These are phyloP conservation scores for Metaphire vulgaris DNA, from an alignment of 1,140 invertebrate genomes.

Conservation along the genomic window DNA sequence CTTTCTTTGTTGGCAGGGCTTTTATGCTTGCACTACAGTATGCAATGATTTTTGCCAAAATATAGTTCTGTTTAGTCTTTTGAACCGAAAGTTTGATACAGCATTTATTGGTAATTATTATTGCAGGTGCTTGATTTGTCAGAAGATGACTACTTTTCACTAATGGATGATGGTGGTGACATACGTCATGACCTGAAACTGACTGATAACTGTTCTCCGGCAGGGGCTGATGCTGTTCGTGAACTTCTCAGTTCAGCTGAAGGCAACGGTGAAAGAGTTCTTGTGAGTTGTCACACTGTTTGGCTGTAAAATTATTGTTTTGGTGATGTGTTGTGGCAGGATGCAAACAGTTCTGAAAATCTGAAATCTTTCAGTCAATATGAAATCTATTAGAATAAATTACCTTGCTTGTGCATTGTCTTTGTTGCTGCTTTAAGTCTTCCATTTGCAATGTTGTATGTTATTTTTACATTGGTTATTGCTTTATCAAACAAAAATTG, in stretches of 20 bases:
- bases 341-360: too few relatives aligned
- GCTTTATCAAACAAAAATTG: too few relatives aligned
- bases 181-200: constrained; percentile 91
- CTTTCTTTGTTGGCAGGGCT: too few relatives aligned
- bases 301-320: not conserved
- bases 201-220: constrained; percentile 59
- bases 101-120: too few relatives aligned
- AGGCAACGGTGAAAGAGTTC: constrained; percentile 31
- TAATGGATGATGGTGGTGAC: constrained; percentile 90
- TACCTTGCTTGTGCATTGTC: too few relatives aligned
- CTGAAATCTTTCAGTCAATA: not conserved
- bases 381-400: not conserved
- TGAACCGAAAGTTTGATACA: too few relatives aligned
- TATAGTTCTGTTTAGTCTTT: too few relatives aligned
- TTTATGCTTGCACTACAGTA: too few relatives aligned
- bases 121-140: constrained; percentile 76
- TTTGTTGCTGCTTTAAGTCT: too few relatives aligned
- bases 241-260: constrained; percentile 36
- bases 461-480: too few relatives aligned
- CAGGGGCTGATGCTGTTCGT: constrained; percentile 58
- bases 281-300: constrained; percentile 33
- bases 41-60: too few relatives aligned
- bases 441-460: too few relatives aligned
- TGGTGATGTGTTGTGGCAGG: not conserved
- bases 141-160: constrained; percentile 80